Evolutionary conservation across 2,888 invertebrate species (phyloP).

Genomic region (Biston stratarius): DNA sequence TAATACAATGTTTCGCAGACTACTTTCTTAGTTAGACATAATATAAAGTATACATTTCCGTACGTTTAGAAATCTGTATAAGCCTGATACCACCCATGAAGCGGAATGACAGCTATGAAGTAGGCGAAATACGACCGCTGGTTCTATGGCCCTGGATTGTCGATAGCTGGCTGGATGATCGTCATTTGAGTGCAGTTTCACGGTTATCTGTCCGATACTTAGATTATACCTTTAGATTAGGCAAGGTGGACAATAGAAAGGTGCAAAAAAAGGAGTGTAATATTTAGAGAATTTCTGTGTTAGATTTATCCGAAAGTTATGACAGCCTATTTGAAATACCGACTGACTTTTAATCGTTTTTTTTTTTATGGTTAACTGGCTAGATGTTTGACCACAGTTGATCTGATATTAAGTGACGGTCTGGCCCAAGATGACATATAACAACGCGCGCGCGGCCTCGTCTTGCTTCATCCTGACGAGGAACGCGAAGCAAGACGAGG

Average conservation of each 20-base stretch:
- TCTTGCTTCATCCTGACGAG: too few relatives aligned
- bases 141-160: constrained; percentile 34
- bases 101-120: constrained; percentile 43
- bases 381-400: too few relatives aligned
- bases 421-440: too few relatives aligned
- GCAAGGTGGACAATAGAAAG: constrained; percentile 1
- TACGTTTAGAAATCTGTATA: background rate
- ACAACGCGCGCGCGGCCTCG: too few relatives aligned
- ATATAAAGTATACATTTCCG: background rate
- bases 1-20: too few relatives aligned
- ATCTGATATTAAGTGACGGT: too few relatives aligned
- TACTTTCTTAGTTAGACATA: too few relatives aligned
- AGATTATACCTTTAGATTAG: constrained; percentile 23
- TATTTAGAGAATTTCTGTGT: background rate
- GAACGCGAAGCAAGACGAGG: too few relatives aligned
- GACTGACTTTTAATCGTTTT: too few relatives aligned
- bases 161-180: constrained; percentile 29
- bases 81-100: constrained; percentile 40
- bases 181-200: constrained; percentile 29
- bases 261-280: background rate
- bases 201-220: constrained; percentile 16
- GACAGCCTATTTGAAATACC: too few relatives aligned
- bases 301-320: too few relatives aligned
- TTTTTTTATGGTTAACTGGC: too few relatives aligned
- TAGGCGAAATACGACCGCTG: constrained; percentile 36